Evolutionary conservation across 2,888 invertebrate species (phyloP).

Genomic region (Drosophila testacea): DNA sequence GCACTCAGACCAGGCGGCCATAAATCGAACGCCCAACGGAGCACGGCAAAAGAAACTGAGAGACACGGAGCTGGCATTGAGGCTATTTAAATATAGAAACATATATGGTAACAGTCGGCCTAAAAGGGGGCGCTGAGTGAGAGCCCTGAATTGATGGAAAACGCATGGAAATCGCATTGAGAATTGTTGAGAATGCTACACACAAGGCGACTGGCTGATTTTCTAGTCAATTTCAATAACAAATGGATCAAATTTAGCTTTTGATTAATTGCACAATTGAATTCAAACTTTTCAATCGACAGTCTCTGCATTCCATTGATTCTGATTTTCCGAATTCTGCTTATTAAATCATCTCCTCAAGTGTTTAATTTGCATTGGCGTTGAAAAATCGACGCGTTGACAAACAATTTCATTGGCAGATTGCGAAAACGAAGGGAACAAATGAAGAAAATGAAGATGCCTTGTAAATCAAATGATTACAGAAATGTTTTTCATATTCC

Average conservation of each 20-base stretch:
- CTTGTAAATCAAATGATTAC: constrained; percentile 72
- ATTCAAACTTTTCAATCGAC: constrained; percentile 59
- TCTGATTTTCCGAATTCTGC: constrained; percentile 24
- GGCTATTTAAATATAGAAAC: constrained; percentile 53
- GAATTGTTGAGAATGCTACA: constrained; percentile 3
- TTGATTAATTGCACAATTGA: constrained; percentile 70
- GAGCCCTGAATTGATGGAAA: constrained; percentile 47
- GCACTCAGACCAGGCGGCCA: constrained; percentile 54
- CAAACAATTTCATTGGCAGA: constrained; percentile 74
- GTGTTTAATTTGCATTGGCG: constrained; percentile 46
- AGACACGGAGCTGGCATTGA: constrained; percentile 36
- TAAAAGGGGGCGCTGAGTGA: constrained; percentile 53
- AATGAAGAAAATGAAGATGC: constrained; percentile 28
- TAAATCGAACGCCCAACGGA: constrained; percentile 49
- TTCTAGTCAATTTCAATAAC: constrained; percentile 48
- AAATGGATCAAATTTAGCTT: constrained; percentile 34
- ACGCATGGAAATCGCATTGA: constrained; percentile 43
- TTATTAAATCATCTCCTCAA: constrained; percentile 64
- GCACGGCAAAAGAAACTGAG: constrained; percentile 25
- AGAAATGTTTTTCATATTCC: constrained; percentile 45
- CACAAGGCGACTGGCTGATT: constrained; percentile 25
- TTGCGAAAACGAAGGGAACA: constrained; percentile 47
- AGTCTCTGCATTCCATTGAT: constrained; percentile 20
- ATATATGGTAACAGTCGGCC: constrained; percentile 15
- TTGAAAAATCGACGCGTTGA: constrained; percentile 65